Base-by-base conservation (phyloP, 2,113 vertebrate species). In the Cygnus atratus region DNA sequence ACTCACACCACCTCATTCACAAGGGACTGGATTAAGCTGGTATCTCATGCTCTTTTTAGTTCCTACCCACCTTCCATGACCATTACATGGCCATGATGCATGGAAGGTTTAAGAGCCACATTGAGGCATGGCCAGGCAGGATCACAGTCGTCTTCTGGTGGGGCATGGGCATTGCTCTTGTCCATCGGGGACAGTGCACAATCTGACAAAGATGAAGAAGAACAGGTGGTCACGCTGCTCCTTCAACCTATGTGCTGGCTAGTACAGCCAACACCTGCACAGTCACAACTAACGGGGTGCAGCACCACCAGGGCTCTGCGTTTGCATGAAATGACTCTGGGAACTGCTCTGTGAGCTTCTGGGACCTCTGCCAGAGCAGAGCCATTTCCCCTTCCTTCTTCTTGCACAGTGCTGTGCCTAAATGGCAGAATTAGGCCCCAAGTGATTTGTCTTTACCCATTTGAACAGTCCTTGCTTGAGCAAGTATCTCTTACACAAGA, bases 401-500 rank as follows among this genome's bases (percentile, higher is more conserved):
- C 37, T 54, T 85, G 29, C 26, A 67, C 24, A 6, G 11, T 4
- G 17, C 21, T 76, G 62, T 65, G 80, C 62, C 67, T 35, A 82
- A 73, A 80, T 63, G 33, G 80, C 72, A 93, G 50, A 94, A 93
- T 86, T 72, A 76, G 82, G 54, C 50, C 66, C 50, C 37, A 43
- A 76, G 37, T 84, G 86, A 91, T 88, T 92, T 88, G 70, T 73
- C 83, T 87, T 84, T 46, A 78, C 65, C 73, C 76, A 50, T 88
- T 41, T 74, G 37, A 94, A 84, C 41, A 73, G 62, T 12, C 11
- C 35, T 86, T 87, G 62, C 79, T 84, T 75, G 35, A 86, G 57
- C 79, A 93, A 93, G 80, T 24, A 87, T 71, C n/a, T 87, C 88
- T 89, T 82, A 82, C 26, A 76, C 31, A 83, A 88, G 73, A 31